Conservation (phyloP, 2,888 invertebrate genomes). For the Podotricha telesiphe region DNA sequence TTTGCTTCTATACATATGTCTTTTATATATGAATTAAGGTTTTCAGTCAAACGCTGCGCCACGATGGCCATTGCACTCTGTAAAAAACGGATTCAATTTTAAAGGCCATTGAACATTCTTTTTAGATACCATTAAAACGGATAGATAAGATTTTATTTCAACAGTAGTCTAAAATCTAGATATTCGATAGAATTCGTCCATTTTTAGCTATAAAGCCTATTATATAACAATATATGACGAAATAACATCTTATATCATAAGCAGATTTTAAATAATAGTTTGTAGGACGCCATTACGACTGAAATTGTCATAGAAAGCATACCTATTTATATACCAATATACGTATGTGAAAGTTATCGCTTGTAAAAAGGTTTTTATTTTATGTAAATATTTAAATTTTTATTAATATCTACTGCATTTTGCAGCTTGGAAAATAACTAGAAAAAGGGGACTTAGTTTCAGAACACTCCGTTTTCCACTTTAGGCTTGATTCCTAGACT, state of each 20-base stretch:
- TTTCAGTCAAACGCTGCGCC: too few relatives aligned
- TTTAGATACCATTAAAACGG: constrained; percentile 25
- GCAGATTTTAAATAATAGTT: constrained; percentile 2
- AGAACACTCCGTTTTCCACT: too few relatives aligned
- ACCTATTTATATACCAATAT: neutral
- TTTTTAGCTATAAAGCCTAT: neutral
- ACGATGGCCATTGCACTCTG: neutral
- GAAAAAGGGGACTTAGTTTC: too few relatives aligned
- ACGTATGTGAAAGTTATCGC: neutral
- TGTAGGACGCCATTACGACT: neutral
- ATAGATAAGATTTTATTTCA: constrained; percentile 9
- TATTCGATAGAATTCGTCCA: too few relatives aligned
- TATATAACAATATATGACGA: constrained; percentile 21
- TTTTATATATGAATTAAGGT: too few relatives aligned
- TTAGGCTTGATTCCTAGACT: too few relatives aligned
- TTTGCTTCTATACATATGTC: too few relatives aligned
- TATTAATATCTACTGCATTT: too few relatives aligned
- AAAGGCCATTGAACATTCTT: constrained; percentile 35
- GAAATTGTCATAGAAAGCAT: neutral
- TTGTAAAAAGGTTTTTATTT: too few relatives aligned
- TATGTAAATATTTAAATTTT: too few relatives aligned
- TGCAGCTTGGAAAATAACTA: too few relatives aligned
- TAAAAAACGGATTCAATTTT: constrained; percentile 15
- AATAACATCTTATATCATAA: constrained; percentile 7
- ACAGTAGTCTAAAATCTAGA: neutral